Base-by-base conservation (phyloP, 2,888 invertebrate species). In the Sturmia bella region DNA sequence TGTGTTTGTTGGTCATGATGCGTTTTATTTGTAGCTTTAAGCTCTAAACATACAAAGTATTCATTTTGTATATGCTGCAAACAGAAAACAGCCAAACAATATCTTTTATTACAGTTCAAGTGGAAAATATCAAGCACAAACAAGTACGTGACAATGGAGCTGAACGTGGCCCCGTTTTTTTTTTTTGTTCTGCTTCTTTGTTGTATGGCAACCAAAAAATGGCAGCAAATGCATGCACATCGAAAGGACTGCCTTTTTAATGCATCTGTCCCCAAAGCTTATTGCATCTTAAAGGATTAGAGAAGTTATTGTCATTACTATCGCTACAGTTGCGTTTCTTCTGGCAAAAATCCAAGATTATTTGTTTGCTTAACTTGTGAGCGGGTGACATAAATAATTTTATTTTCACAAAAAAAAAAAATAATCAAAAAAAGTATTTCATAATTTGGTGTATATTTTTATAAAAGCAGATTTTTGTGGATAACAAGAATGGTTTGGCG, bases 271-370 rank as follows among this genome's bases (percentile, higher is more conserved):
- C 39, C 15, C 15, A 6, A 19, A 13, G 5, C 21, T 6, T 50
- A 13, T 48, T 52, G 24, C 54, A 69, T 24, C 76, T 77, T 56
- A 50, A 50, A 24, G 50, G 17, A 52, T 59, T 43, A 63, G 17
- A 43, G 72, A 76, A 52, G 43, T 59, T 72, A 63, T 69, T 69
- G 54, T 77, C 39, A 45, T 63, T 37, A 21, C 45, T 54, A 61
- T 32, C 21, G 1, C 63, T 41, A 32, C 15, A 17, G 43, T 45
- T 52, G 21, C 17, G 43, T 11, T 43, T 43, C n/a, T 76, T 68
- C 11, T 78, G 78, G 78, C 78, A 43, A 59, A 57, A 59, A 37
- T 78, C 70, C 70, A 78, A 72, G 11, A 77, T 21, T 68, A 52
- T 68, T 61, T 74, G 54, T 45, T 63, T 63, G 13, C 21, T 27